Base-by-base conservation (phyloP, 2,797 vertebrate species). In the Labeo calbasu region DNA sequence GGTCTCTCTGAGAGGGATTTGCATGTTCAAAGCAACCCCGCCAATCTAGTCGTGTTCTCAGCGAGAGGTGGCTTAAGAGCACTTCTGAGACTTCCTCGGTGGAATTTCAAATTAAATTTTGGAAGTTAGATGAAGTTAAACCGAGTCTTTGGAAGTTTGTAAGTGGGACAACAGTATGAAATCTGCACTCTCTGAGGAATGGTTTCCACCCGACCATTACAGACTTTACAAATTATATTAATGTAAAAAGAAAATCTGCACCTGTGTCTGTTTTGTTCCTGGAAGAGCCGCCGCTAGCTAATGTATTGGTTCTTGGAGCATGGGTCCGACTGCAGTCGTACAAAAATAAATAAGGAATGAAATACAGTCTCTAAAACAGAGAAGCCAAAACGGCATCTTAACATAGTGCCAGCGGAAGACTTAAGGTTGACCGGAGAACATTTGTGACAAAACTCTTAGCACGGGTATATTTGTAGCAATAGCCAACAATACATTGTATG, bases 321-420 rank as follows among this genome's bases (percentile, higher is more conserved):
- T 70, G n/a, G 59, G 25, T 50, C 46, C 48, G 23, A 28, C 57
- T 57, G 78, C 55, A 77, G 77, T 12, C 1, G 1, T 46, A 43
- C 21, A 85, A 66, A 79, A 48, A 77, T 80, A 85, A 83, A 87
- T 83, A 83, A 79, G 14, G 28, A 57, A 80, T 78, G 32, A 83
- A 25, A 17, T 46, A 66, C 4, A 57, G 17, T 23, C 32, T 79
- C 32, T 78, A 63, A 40, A 77, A 70, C 23, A 21, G 19, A 55
- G n/a, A 69, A 40, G 55, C 75, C 73, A 70, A 79, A 68, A 72
- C 63, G 63, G 61, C 57, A 77, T 73, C 57, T 78, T 66, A 84
- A 28, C 12, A 51, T 5, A 40, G 25, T 59, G n/a, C 53, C 51
- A 55, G 28, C 9, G 1, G 53, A 66, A 72, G 48, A 85, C 48